A percentile compares a stretch with the other conserved stretches of the same genome.
phyloP scores from a whole-genome alignment of 2,888 invertebrate species.

The Platerodrilus igneus region DNA sequence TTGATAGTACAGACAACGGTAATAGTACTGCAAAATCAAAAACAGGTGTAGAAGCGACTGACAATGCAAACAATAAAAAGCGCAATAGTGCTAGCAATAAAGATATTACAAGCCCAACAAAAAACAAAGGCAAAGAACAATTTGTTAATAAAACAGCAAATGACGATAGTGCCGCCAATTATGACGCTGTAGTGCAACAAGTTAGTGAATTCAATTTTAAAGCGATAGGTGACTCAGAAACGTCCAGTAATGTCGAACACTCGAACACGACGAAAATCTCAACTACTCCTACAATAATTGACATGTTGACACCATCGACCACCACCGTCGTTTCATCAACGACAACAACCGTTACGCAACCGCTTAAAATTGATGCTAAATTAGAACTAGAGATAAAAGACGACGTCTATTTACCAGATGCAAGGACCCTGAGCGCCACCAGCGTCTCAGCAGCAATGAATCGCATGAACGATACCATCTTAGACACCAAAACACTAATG shows the following conservation, averaged over 20 bases:
- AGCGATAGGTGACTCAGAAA: too few relatives aligned
- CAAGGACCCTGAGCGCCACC: constrained; percentile 42
- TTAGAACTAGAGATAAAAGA: constrained; percentile 23
- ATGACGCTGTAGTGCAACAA: constrained; percentile 5
- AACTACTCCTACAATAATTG: background rate
- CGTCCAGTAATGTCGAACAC: too few relatives aligned
- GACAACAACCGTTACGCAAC: constrained; percentile 44
- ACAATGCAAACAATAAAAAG: constrained; percentile 1
- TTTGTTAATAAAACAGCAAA: too few relatives aligned
- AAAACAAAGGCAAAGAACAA: too few relatives aligned
- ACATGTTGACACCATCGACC: constrained; percentile 30
- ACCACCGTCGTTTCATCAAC: constrained; percentile 44
- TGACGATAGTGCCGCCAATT: constrained; percentile 5
- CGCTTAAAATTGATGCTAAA: constrained; percentile 44
- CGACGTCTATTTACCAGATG: constrained; percentile 33
- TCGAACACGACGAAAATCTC: constrained; percentile 15
- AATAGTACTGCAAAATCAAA: background rate
- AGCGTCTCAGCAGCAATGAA: constrained; percentile 47
- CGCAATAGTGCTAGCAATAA: constrained; percentile 7
- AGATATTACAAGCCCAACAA: too few relatives aligned
- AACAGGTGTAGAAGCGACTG: constrained; percentile 4
- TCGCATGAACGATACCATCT: constrained; percentile 46
- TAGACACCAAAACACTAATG: constrained; percentile 44
- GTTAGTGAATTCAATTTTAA: constrained; percentile 13
- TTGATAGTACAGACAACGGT: constrained; percentile 3